Evolutionary conservation across 2,797 vertebrate species (phyloP), one percentile per base, ranked within the genome.

Genomic region (Poecilia picta): DNA sequence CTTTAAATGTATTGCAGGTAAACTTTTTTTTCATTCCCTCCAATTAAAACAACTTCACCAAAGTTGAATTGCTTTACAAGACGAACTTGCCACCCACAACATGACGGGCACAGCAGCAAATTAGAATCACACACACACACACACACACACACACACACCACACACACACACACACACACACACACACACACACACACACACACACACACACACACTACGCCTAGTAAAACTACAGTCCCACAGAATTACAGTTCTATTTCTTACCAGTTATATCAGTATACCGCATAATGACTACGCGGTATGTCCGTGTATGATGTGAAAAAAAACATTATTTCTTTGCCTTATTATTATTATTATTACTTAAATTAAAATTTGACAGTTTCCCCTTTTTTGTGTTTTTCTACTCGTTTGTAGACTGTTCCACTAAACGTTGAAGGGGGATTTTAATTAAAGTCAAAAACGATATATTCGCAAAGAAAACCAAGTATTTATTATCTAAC

Each of bases 341-440:
- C 5, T 57, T 62, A 31, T 28, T 57, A 57, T 57, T 57, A 57
- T 57, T 57, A 64, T 8, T 18, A 64, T 16, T 33, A 62, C 0
- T n/a, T 28, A 12, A 12, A 13, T 28, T 28, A 33, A 75, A 59
- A 7, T 62, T 18, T 20, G 11, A 31, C 8, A 31, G 8, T 46
- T 36, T 64, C 3, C 13, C 12, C 6, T 16, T n/a, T n/a, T 4
- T 7, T 51, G 23, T 68, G 31, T 41, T 76, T 1, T 33, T 39
- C 23, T 36, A 33, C 13, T 33, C 31, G 12, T 33, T 6, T 80
- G 28, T 74, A 72, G 95, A 89, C 77, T 84, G 81, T 87, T 87
- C 90, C 90, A 95, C 55, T 89, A 1, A 73, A 4, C 28, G 2
- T 75, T 79, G 89, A 72, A 87, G 87, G 39, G 78, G 53, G 23